A percentile compares a stretch with the other conserved stretches of the same genome.
Conservation (phyloP, 2,888 invertebrate genomes). For the Heliconius ethilla region DNA sequence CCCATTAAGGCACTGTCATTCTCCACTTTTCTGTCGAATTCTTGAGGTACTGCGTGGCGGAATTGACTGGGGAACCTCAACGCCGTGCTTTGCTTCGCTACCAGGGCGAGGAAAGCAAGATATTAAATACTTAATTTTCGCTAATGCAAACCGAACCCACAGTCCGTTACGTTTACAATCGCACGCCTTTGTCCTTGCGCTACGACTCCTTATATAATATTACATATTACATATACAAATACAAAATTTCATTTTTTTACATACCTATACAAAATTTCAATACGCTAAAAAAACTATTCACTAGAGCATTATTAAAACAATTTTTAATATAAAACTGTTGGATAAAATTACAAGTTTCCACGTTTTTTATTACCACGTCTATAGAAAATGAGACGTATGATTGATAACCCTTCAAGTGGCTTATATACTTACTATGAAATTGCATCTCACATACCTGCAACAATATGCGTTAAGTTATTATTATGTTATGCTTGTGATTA, state of each 20-base stretch:
- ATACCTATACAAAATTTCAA: background rate
- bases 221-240: too few relatives aligned
- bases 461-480: conserved; percentile 7
- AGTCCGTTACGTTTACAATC: too few relatives aligned
- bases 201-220: background rate
- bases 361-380: conserved; percentile 8
- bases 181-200: too few relatives aligned
- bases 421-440: conserved; percentile 35
- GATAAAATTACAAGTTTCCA: conserved; percentile 15
- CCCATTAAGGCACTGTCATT: background rate
- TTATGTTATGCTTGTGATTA: conserved; percentile 15
- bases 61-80: background rate
- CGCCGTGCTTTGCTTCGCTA: background rate
- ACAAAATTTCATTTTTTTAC: too few relatives aligned
- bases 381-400: conserved; percentile 30
- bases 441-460: conserved; percentile 35
- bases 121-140: too few relatives aligned
- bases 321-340: conserved; percentile 19
- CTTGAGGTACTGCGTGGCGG: background rate
- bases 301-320: conserved; percentile 3
- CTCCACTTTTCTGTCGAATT: background rate
- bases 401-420: conserved; percentile 32
- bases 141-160: too few relatives aligned
- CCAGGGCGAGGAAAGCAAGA: too few relatives aligned
- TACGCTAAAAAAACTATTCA: background rate